Evolutionary conservation across 2,113 vertebrate genomes (phyloP).

Genomic region (Grantiella picta): DNA sequence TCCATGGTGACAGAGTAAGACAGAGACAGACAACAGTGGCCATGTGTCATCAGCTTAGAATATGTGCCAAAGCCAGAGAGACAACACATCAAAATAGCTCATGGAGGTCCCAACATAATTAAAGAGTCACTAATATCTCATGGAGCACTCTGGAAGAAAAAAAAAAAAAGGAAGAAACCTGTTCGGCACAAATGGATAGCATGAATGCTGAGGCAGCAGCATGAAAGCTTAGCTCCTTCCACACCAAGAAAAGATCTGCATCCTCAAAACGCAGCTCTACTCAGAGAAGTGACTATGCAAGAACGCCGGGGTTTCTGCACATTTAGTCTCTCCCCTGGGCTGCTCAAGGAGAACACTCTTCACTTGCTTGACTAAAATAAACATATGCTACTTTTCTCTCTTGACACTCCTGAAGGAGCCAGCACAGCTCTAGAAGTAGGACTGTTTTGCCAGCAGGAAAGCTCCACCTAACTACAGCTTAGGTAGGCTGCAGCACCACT

Average conservation of each 20-base stretch:
- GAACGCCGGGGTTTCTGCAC: not conserved
- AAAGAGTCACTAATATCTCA: conserved; percentile 31
- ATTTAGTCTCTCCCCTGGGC: not conserved
- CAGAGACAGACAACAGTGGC: conserved; percentile 44
- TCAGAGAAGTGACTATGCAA: conserved; percentile 13
- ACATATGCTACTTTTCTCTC: not conserved
- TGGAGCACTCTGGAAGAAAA: not conserved
- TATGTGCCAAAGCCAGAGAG: conserved; percentile 12
- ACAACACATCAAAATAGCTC: conserved; percentile 37
- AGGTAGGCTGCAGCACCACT: not conserved
- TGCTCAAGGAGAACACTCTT: not conserved
- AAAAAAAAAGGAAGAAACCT: not conserved
- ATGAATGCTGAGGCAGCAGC: conserved; percentile 30
- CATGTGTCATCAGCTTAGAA: conserved; percentile 41
- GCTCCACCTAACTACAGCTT: not conserved
- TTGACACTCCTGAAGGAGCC: not conserved
- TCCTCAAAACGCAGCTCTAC: conserved; percentile 1
- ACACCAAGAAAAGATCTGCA: not conserved
- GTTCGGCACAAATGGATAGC: not conserved
- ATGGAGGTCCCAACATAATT: not conserved
- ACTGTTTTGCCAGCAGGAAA: not conserved
- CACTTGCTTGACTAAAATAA: not conserved
- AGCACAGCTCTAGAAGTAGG: not conserved
- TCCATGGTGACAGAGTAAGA: conserved; percentile 38
- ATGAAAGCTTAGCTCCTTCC: conserved; percentile 34